Evolutionary conservation across 1,140 invertebrate genomes (phyloP), one percentile per base, ranked within the genome.

Genomic region (Philotrypesis tridentata): DNA sequence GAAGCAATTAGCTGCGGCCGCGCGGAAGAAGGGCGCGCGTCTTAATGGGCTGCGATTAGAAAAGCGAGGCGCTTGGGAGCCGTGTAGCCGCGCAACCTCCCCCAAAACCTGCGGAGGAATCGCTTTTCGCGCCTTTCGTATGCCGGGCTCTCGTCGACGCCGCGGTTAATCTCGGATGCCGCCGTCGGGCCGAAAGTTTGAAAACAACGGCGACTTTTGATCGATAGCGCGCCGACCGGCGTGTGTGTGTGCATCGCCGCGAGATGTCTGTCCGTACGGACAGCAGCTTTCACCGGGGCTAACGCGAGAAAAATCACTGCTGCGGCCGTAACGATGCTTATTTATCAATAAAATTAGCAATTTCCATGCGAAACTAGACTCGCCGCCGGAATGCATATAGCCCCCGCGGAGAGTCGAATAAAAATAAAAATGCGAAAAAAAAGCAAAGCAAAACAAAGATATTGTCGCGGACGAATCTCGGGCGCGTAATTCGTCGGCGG

Each of bases 1-100:
- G 85, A 88, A 89, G 90, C 89, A 90, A 90, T 90, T 91, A 87
- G 81, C 84, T 84, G n/a, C n/a, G 80, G 75, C 82, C 77, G 74
- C 71, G 78, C 75, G 83, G 84, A 85, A 87, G 88, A 87, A 87
- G 89, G 88, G 87, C 82, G 87, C 82, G 87, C 87, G n/a, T n/a
- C 89, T 90, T 91, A 90, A 91, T 91, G 89, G 87, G 85, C 82
- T 84, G 40, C 89, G 89, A 91, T 91, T 91, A 91, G 89, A 89
- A 88, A 88, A 89, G 90, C 85, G 87, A 89, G 90, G 88, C 90
- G 88, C 89, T 85, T 85, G 90, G 90, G 90, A 91, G 88, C 87
- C 86, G 87, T n/a, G n/a, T 91, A 89, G 83, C 79, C 60, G 80
- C 74, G 79, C 27, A 67, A 60, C 17, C 72, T 43, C 48, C 86